Base-by-base conservation (phyloP, 2,888 invertebrate species). In the Diarsia dahlii region DNA sequence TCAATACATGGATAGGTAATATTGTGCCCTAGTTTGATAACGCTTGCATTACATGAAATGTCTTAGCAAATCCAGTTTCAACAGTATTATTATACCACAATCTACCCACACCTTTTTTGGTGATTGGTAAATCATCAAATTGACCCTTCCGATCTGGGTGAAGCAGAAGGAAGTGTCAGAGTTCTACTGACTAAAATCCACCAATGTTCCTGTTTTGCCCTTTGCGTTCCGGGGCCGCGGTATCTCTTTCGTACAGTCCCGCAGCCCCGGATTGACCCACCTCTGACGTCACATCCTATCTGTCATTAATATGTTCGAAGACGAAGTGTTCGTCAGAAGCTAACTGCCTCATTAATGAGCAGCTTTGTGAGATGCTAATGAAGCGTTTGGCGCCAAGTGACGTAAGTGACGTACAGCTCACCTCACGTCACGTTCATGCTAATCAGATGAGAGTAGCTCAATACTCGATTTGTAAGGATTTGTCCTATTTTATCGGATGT, bases 331-430 rank as follows among this genome's bases (percentile, higher is more conserved):
- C 45, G 50, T 46, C 18, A 34, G 5, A 63, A 52, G 18, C 20
- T 58, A 34, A 70, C 23, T 58, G 48, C 34, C 74, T 66, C 50
- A 80, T 68, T 80, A 56, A 69, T 69, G 54, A 62, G 20, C 23
- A 45, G 56, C 56, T 50, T 39, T 73, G 58, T n/a, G 46, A 12
- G 48, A 58, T 52, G 34, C 3, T 76, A 58, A 80, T 80, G 28
- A 76, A 63, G 20, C 34, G 69, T 72, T 67, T 28, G 56, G 23
- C 48, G 28, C 20, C 23, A 50, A 71, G n/a, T 70, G 64, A 65
- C 46, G 60, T 39, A 52, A 18, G 5, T 6, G 50, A 5, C 9
- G 39, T 0, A 39, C 8, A 39, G 39, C 45, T n/a, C 52, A 52
- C 52, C 20, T 34, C 64, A 52, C 39, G 1, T n/a, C 20, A 12